A percentile compares a stretch with the other conserved stretches of the same genome.
Evolutionary conservation across 2,888 invertebrate genomes (phyloP).

Genomic region (Drosophila pseudotalamancana): DNA sequence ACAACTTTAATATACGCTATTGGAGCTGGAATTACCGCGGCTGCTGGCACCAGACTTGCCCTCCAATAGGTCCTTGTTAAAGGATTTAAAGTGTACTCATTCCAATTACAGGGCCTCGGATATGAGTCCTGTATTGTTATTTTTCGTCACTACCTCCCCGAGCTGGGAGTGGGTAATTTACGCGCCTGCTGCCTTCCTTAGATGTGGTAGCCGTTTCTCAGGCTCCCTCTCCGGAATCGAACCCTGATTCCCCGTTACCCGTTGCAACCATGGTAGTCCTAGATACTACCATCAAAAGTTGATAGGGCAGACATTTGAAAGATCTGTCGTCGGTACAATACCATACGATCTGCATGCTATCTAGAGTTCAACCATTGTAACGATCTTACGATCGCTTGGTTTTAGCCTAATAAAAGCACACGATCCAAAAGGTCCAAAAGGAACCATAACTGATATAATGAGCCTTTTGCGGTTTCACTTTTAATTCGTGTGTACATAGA

Average conservation of each 20-base stretch:
- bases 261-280: constrained; percentile 89
- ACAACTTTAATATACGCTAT: constrained; percentile 88
- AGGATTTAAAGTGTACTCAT: constrained; percentile 51
- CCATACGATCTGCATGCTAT: too few species aligned
- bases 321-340: too few species aligned
- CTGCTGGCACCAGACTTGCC: constrained; percentile 59
- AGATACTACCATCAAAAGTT: constrained; percentile 87
- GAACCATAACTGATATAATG: too few species aligned
- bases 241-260: constrained; percentile 90
- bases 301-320: too few species aligned
- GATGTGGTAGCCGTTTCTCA: constrained; percentile 87
- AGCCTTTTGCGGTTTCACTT: too few species aligned
- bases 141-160: constrained; percentile 87
- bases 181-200: constrained; percentile 90
- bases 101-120: constrained; percentile 50
- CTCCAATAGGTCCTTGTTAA: constrained; percentile 57
- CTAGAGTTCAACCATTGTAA: too few species aligned
- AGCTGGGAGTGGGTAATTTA: constrained; percentile 45
- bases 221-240: constrained; percentile 89
- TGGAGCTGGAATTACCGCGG: constrained; percentile 61
- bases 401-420: constrained; percentile 44
- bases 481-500: too few species aligned
- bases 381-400: constrained; percentile 44
- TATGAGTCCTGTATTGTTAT: constrained; percentile 85
- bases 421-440: constrained; percentile 42